These are phyloP conservation scores for Xiphias gladius DNA, from an alignment of 2,113 vertebrate genomes.

Conservation along the genomic window DNA sequence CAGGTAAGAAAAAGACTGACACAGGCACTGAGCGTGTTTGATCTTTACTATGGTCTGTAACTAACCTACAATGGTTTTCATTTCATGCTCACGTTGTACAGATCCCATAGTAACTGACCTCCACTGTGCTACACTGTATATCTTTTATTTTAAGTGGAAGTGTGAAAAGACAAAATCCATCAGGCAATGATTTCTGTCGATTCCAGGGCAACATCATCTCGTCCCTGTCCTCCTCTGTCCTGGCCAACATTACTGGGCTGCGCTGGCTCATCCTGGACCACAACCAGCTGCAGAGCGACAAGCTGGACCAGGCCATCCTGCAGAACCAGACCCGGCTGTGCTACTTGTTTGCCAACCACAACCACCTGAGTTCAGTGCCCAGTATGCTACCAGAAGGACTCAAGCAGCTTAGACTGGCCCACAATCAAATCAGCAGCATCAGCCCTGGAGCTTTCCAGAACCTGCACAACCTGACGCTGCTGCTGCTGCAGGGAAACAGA, in stretches of 20 bases:
- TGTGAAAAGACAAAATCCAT: not conserved
- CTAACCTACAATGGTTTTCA: slow-evolving; percentile 11
- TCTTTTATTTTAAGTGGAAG: not conserved
- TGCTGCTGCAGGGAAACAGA: slow-evolving; percentile 85
- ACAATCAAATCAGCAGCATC: slow-evolving; percentile 83
- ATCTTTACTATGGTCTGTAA: slow-evolving; percentile 12
- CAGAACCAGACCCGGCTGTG: slow-evolving; percentile 76
- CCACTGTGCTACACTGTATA: not conserved
- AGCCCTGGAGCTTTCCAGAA: slow-evolving; percentile 64
- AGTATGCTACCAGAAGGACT: slow-evolving; percentile 75
- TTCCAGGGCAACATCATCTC: slow-evolving; percentile 81
- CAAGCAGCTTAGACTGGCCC: slow-evolving; percentile 81
- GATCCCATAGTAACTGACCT: not conserved
- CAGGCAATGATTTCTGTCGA: not conserved
- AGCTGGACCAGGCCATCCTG: slow-evolving; percentile 58
- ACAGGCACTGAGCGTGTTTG: not conserved
- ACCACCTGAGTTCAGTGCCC: slow-evolving; percentile 80
- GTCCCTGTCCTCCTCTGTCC: slow-evolving; percentile 54
- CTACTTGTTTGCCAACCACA: slow-evolving; percentile 84
- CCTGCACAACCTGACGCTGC: slow-evolving; percentile 77
- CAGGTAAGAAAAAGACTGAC: slow-evolving; percentile 66
- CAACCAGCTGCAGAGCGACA: slow-evolving; percentile 78
- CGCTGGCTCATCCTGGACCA: slow-evolving; percentile 85
- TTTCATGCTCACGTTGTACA: slow-evolving; percentile 18
- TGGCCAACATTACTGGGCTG: slow-evolving; percentile 77